Evolutionary conservation across 2,113 vertebrate genomes (phyloP), one percentile per base, ranked within the genome.

Genomic region (Ptyas mucosa): DNA sequence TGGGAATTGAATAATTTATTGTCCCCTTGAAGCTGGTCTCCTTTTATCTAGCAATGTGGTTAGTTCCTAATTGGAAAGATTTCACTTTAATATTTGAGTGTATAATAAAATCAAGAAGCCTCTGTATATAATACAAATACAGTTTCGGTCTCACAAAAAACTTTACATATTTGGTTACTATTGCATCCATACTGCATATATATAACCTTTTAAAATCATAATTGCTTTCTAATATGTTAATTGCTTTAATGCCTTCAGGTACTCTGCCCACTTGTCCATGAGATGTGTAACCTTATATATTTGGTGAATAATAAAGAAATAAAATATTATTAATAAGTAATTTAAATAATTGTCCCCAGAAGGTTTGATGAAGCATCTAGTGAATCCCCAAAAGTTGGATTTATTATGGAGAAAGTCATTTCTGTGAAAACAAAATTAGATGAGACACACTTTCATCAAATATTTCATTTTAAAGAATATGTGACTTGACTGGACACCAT

Each of bases 1-100:
- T 11, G 92, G 26, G 94, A 53, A 53, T 57, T 91, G 55, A 96
- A 89, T 58, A 26, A 89, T 61, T 94, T 91, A 43, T 58, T 92
- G 2, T 5, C 7, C 95, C 93, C 89, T 92, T 26, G 88, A 93
- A 94, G 91, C 2, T 93, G 51, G 1, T 0, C 2, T 2, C 6
- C 85, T 94, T 94, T 88, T 12, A 55, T 92, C 85, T 94, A 26
- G 57, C 1, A 92, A 4, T 89, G 55, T 9, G 4, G 9, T 53
- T 53, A 49, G 43, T 92, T 75, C 54, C 2, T 91, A 93, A 87
- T 86, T 93, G 61, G 2, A 85, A 2, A 8, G 43, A 55, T 5
- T 52, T 57, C 96, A 90, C 12, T 0, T 39, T 89, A 94, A 91
- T 5, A 61, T 90, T 88, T 69, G 86, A 93, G 29, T 20, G 81